Percentiles rank a stretch among this genome's conserved stretches.
Conservation (phyloP, 2,888 invertebrate genomes). For the Heliconius ismenius region DNA sequence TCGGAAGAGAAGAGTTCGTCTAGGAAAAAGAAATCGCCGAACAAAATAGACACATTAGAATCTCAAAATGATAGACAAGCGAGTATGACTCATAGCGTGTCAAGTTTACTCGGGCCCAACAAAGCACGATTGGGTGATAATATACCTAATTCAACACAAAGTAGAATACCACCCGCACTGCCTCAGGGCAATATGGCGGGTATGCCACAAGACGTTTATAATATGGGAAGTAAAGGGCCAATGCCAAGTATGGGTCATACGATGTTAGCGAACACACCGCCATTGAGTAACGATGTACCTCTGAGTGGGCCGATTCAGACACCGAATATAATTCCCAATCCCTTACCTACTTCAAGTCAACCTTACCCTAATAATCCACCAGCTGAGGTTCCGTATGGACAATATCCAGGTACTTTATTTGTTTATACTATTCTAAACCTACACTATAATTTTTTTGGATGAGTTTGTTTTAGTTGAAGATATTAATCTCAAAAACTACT, state of each 20-base stretch:
- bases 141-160: conserved; percentile 45
- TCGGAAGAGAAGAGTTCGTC: conserved; percentile 68
- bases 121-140: conserved; percentile 52
- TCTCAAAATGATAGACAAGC: conserved; percentile 55
- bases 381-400: conserved; percentile 66
- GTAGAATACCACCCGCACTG: conserved; percentile 46
- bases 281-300: conserved; percentile 37
- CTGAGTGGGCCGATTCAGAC: conserved; percentile 23
- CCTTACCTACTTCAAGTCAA: conserved; percentile 52
- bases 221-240: conserved; percentile 30
- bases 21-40: conserved; percentile 73
- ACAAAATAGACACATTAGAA: conserved; percentile 60
- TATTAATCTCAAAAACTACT: no score
- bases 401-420: conserved; percentile 68
- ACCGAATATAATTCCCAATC: conserved; percentile 50
- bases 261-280: conserved; percentile 51
- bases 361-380: conserved; percentile 60
- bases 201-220: conserved; percentile 50
- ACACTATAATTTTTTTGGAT: no score
- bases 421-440: not conserved
- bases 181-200: conserved; percentile 43
- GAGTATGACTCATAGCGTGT: conserved; percentile 74
- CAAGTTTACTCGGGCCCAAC: conserved; percentile 64
- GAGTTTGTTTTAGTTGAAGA: no score
- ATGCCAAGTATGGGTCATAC: conserved; percentile 18